These are phyloP conservation scores for Phaethon lepturus DNA, from an alignment of 2,113 vertebrate genomes.

Conservation along the genomic window DNA sequence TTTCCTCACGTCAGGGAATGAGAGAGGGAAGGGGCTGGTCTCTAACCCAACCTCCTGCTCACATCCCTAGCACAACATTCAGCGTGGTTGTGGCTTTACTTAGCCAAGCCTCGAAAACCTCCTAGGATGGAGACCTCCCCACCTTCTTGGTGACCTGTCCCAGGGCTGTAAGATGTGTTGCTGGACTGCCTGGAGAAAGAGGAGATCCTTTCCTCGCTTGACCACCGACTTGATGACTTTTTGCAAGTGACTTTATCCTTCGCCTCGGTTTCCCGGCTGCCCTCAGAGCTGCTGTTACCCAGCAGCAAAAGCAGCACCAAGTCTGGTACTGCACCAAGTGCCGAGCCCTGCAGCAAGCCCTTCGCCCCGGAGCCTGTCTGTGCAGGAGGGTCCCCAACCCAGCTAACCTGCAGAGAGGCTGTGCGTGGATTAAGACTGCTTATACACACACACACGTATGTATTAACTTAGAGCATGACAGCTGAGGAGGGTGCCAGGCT, in stretches of 20 bases:
- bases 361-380: not conserved
- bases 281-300: not conserved
- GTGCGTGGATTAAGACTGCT: not conserved
- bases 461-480: not conserved
- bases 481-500: not conserved
- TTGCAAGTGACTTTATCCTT: not conserved
- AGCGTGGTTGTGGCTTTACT: not conserved
- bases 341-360: not conserved
- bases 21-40: not conserved
- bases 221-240: not conserved
- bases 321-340: not conserved
- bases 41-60: not conserved
- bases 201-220: not conserved
- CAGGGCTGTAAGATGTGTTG: not conserved
- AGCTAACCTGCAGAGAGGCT: not conserved
- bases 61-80: not conserved
- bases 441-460: not conserved
- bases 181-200: not conserved
- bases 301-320: not conserved
- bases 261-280: not conserved
- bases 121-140: not conserved
- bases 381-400: not conserved
- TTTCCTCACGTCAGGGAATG: not conserved
- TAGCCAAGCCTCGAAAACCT: not conserved
- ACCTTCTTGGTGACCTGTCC: not conserved